Conservation (phyloP, 2,113 vertebrate species). For the Taurulus bubalis region DNA sequence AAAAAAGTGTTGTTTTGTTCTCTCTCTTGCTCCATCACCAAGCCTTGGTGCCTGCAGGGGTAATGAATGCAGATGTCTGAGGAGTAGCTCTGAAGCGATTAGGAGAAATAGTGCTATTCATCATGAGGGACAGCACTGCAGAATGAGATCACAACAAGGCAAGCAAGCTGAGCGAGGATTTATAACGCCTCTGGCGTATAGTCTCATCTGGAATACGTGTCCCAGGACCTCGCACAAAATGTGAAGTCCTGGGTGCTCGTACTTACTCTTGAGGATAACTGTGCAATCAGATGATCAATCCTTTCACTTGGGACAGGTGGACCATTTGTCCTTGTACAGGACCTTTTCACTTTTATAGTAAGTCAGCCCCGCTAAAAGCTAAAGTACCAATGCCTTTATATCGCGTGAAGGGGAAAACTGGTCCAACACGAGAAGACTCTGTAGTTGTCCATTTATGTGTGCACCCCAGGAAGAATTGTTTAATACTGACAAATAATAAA, state of each 20-base stretch:
- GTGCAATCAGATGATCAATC: constrained; percentile 4
- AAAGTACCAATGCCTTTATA: constrained; percentile 25
- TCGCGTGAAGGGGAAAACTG: too few relatives aligned
- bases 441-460: not conserved
- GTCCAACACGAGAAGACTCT: not conserved
- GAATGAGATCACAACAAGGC: constrained; percentile 53
- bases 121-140: constrained; percentile 45
- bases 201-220: constrained; percentile 19
- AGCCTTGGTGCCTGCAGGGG: constrained; percentile 14
- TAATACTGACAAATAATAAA: too few relatives aligned
- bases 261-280: not conserved
- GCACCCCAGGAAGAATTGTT: not conserved
- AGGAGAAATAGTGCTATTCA: constrained; percentile 54
- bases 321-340: constrained; percentile 7
- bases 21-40: constrained; percentile 3
- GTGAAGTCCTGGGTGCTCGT: not conserved
- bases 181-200: not conserved
- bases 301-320: constrained; percentile 3
- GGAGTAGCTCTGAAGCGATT: constrained; percentile 53
- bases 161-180: constrained; percentile 25
- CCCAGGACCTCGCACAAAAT: not conserved
- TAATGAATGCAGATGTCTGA: constrained; percentile 65
- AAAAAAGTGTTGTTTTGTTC: constrained; percentile 6
- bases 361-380: too few relatives aligned
- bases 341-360: constrained; percentile 14